phyloP scores from a whole-genome alignment of 2,888 invertebrate genomes.

The Opisthograptis luteolata region DNA sequence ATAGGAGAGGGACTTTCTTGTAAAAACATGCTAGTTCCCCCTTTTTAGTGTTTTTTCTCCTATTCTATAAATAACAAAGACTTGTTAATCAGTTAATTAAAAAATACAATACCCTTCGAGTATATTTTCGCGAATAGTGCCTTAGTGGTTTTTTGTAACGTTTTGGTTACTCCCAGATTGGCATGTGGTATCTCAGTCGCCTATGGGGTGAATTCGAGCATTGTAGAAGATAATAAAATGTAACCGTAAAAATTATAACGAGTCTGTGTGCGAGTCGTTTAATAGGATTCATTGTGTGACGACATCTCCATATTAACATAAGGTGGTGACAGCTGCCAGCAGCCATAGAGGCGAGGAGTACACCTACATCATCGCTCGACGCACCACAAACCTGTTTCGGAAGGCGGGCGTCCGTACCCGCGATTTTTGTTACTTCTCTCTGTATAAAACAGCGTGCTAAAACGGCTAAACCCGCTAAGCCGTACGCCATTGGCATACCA shows the following conservation, averaged over 20 bases:
- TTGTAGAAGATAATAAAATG: neutral
- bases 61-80: no score
- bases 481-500: conserved; percentile 50
- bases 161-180: no score
- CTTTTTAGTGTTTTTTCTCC: no score
- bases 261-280: conserved; percentile 9
- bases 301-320: conserved; percentile 31
- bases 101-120: no score
- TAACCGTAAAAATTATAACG: no score
- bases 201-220: no score
- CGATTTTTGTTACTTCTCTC: conserved; percentile 60
- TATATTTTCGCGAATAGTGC: no score
- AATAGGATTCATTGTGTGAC: conserved; percentile 24
- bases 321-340: conserved; percentile 58
- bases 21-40: no score
- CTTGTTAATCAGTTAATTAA: no score
- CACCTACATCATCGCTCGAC: conserved; percentile 52
- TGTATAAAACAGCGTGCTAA: conserved; percentile 55
- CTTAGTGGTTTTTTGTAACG: no score
- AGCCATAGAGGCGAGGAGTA: conserved; percentile 49
- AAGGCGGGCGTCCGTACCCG: conserved; percentile 54
- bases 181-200: no score
- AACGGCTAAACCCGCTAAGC: conserved; percentile 72
- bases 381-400: conserved; percentile 72
- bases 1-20: no score